These are phyloP conservation scores for Chorisops tibialis DNA, from an alignment of 2,888 invertebrate species.

Conservation along the genomic window DNA sequence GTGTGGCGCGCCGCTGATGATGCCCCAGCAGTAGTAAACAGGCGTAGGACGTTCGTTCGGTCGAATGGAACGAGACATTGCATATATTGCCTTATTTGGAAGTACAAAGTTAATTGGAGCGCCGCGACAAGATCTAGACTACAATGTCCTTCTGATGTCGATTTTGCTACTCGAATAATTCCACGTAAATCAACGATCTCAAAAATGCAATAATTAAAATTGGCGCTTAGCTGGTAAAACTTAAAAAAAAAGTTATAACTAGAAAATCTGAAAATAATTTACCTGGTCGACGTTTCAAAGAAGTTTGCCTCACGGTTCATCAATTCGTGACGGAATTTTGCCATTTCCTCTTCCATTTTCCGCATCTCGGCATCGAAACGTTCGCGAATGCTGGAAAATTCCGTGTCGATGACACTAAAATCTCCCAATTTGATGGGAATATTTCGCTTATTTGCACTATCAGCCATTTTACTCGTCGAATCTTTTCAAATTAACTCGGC, in stretches of 20 bases:
- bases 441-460: conserved; percentile 79
- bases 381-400: conserved; percentile 93
- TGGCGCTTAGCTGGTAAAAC: no score
- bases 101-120: no score
- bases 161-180: no score
- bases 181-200: no score
- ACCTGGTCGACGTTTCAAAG: conserved; percentile 87
- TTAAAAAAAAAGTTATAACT: neutral
- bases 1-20: no score
- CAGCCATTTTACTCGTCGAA: conserved; percentile 65
- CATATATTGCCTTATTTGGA: no score
- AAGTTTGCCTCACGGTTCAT: conserved; percentile 91
- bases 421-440: conserved; percentile 92
- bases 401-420: conserved; percentile 93
- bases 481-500: conserved; percentile 26
- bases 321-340: conserved; percentile 86
- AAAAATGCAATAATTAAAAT: no score
- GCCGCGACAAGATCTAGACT: no score
- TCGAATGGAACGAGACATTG: no score
- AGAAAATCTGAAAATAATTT: conserved; percentile 38
- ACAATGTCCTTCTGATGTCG: no score
- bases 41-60: no score
- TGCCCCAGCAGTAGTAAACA: no score
- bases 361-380: conserved; percentile 95
- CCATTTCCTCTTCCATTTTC: conserved; percentile 99